Evolutionary conservation across 2,113 vertebrate genomes (phyloP).

Genomic region (Perca flavescens): DNA sequence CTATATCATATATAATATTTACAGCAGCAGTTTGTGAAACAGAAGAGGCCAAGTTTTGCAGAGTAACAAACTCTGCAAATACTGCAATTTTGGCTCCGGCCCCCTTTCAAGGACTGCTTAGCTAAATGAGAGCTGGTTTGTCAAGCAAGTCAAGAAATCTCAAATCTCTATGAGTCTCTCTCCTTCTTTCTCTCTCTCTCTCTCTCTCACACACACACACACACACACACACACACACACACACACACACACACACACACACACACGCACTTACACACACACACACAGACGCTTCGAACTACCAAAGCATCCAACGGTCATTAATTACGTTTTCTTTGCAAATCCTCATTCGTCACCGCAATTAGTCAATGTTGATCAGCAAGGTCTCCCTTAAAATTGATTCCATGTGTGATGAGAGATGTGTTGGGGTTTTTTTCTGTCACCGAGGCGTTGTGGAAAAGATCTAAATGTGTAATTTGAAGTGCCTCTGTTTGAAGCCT

Average conservation of each 20-base stretch:
- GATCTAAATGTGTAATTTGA: constrained; percentile 89
- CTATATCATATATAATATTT: constrained; percentile 12
- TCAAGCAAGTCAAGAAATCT: constrained; percentile 66
- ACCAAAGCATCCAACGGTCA: constrained; percentile 76
- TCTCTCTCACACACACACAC: background rate
- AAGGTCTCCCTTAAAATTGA: constrained; percentile 83
- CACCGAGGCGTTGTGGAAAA: constrained; percentile 85
- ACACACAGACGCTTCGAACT: constrained; percentile 27
- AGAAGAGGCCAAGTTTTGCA: constrained; percentile 40
- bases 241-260: background rate
- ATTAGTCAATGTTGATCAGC: constrained; percentile 88
- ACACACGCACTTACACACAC: background rate
- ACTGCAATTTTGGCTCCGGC: constrained; percentile 29
- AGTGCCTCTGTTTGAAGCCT: constrained; percentile 87
- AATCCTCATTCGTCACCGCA: constrained; percentile 83
- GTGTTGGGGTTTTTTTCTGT: constrained; percentile 79
- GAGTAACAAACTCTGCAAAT: constrained; percentile 60
- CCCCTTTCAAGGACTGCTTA: constrained; percentile 59
- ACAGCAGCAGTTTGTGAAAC: constrained; percentile 56
- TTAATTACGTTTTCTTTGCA: constrained; percentile 86
- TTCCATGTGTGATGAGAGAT: constrained; percentile 88
- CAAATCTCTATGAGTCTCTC: constrained; percentile 12
- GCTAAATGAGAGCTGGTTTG: constrained; percentile 59
- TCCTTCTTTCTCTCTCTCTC: background rate
- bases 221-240: background rate